A percentile compares a stretch with the other conserved stretches of the same genome.
Conservation (phyloP, 1,140 invertebrate species). For the Nasonia longicornis region DNA sequence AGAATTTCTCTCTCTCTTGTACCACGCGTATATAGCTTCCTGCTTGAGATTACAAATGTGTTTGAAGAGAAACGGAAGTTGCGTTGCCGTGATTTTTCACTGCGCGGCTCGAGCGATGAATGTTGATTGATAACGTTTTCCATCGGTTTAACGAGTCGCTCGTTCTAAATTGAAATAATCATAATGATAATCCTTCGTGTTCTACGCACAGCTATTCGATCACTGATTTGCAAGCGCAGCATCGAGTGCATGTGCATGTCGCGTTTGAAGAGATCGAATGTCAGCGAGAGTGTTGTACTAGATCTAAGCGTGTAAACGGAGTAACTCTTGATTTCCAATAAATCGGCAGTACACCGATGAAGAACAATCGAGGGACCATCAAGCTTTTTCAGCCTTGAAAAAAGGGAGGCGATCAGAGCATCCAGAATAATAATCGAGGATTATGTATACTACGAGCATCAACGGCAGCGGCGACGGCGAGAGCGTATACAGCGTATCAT, state of each 20-base stretch:
- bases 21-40: not conserved
- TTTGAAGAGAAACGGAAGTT: conserved; percentile 31
- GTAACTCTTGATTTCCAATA: no score
- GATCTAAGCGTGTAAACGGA: no score
- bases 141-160: no score
- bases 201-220: no score
- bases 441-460: not conserved
- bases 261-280: no score
- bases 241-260: no score
- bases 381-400: not conserved
- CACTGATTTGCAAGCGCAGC: no score
- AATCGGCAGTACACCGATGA: no score
- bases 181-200: no score
- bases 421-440: not conserved
- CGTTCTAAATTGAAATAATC: no score
- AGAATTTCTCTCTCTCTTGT: not conserved
- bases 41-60: conserved; percentile 42
- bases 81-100: not conserved
- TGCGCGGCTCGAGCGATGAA: not conserved
- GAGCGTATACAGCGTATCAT: not conserved
- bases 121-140: not conserved
- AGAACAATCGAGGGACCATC: no score
- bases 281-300: no score
- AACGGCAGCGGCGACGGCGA: not conserved
- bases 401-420: not conserved